Conservation (phyloP, 2,888 invertebrate species). For the Synergus umbraculus region DNA sequence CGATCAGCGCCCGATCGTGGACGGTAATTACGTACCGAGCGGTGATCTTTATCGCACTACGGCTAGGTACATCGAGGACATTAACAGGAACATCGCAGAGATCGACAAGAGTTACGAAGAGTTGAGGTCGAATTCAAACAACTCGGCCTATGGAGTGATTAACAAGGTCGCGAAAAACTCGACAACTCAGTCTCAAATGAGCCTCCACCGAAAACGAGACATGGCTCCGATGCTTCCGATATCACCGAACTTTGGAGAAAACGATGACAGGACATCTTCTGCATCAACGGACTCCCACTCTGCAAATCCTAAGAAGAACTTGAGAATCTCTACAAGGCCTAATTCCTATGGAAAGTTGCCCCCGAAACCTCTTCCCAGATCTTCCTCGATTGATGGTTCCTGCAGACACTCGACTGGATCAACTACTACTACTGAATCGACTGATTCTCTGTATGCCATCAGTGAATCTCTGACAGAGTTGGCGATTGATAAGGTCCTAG, state of each 20-base stretch:
- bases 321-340: constrained; percentile 48
- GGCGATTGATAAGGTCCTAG: constrained; percentile 44
- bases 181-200: constrained; percentile 46
- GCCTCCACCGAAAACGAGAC: constrained; percentile 63
- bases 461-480: constrained; percentile 62
- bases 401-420: constrained; percentile 71
- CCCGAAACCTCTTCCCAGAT: constrained; percentile 66
- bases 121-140: constrained; percentile 58
- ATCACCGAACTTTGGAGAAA: constrained; percentile 63
- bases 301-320: constrained; percentile 12
- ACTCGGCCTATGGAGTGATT: constrained; percentile 65
- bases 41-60: constrained; percentile 71
- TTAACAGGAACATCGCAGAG: constrained; percentile 72
- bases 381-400: constrained; percentile 69
- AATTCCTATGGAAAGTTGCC: constrained; percentile 68
- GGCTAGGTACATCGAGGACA: constrained; percentile 72
- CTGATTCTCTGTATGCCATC: constrained; percentile 70
- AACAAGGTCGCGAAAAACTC: constrained; percentile 61
- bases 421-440: constrained; percentile 68
- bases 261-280: constrained; percentile 47
- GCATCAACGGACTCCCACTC: neutral
- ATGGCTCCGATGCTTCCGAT: constrained; percentile 73
- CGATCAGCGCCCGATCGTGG: constrained; percentile 47
- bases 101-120: constrained; percentile 72
- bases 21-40: constrained; percentile 71